These are phyloP conservation scores for Perognathus longimembris DNA, from an alignment of 2,113 vertebrate species.

Conservation along the genomic window DNA sequence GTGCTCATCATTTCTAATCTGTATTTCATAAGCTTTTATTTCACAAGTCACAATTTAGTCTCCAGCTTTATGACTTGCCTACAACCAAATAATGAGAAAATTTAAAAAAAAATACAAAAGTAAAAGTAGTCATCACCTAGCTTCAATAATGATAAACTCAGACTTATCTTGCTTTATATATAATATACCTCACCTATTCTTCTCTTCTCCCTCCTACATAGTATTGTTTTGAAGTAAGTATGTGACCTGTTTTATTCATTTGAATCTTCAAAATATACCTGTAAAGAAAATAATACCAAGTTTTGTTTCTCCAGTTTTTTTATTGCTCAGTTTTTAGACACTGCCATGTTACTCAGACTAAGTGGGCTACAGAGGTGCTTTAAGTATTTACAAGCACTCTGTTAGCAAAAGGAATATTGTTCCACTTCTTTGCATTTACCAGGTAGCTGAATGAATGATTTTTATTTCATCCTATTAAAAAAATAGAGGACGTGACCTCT, in stretches of 20 bases:
- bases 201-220: not conserved
- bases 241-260: not conserved
- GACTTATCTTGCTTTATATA: not conserved
- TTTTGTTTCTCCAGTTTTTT: constrained; percentile 16
- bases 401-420: not conserved
- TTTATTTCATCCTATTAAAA: not conserved
- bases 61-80: not conserved
- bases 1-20: not conserved
- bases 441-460: not conserved
- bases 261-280: not conserved
- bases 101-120: constrained; percentile 1
- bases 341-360: not conserved
- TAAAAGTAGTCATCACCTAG: not conserved
- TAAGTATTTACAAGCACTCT: not conserved
- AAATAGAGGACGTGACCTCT: not conserved
- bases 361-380: not conserved
- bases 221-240: constrained; percentile 3
- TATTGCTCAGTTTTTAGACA: not conserved
- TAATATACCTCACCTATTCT: not conserved
- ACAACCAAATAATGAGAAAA: not conserved
- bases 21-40: not conserved
- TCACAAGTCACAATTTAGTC: not conserved
- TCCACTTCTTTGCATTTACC: not conserved
- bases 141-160: not conserved
- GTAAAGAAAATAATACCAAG: not conserved